Evolutionary conservation across 2,888 invertebrate species (phyloP).

Genomic region (Sthenelais limicola): DNA sequence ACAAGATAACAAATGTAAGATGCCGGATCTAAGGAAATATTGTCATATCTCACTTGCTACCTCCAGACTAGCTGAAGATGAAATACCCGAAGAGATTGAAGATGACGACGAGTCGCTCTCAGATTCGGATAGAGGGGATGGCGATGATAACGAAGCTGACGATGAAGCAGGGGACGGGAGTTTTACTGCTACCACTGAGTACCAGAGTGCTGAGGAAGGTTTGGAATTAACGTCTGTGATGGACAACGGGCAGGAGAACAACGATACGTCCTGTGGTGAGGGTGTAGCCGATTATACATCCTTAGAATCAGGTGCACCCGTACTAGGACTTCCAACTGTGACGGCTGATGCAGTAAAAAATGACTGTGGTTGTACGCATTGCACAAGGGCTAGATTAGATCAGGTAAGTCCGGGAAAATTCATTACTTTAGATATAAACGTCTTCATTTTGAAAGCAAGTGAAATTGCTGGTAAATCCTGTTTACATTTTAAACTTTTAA

Average conservation of each 20-base stretch:
- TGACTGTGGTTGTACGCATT: conserved; percentile 65
- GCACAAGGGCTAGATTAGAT: conserved; percentile 61
- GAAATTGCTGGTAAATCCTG: too few species aligned
- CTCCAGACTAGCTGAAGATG: conserved; percentile 52
- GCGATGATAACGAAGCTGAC: conserved; percentile 48
- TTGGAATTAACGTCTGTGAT: conserved; percentile 34
- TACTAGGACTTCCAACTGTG: conserved; percentile 12
- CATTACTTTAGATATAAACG: too few species aligned
- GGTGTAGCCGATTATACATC: not conserved
- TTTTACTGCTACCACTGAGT: conserved; percentile 47
- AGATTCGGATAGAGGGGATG: conserved; percentile 56
- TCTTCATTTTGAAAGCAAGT: too few species aligned
- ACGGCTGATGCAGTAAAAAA: conserved; percentile 18
- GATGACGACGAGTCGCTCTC: conserved; percentile 54
- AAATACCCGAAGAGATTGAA: conserved; percentile 58
- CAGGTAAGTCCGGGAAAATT: conserved; percentile 53
- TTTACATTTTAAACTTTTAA: too few species aligned
- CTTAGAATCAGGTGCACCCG: conserved; percentile 1
- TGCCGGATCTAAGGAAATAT: too few species aligned
- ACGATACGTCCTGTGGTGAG: conserved; percentile 13
- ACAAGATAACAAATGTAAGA: too few species aligned
- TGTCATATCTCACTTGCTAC: not conserved
- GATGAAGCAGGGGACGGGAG: conserved; percentile 40
- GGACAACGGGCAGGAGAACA: not conserved
- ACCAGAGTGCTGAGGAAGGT: conserved; percentile 41